Base-by-base conservation (phyloP, 2,797 vertebrate genomes). In the Sphenodon punctatus region DNA sequence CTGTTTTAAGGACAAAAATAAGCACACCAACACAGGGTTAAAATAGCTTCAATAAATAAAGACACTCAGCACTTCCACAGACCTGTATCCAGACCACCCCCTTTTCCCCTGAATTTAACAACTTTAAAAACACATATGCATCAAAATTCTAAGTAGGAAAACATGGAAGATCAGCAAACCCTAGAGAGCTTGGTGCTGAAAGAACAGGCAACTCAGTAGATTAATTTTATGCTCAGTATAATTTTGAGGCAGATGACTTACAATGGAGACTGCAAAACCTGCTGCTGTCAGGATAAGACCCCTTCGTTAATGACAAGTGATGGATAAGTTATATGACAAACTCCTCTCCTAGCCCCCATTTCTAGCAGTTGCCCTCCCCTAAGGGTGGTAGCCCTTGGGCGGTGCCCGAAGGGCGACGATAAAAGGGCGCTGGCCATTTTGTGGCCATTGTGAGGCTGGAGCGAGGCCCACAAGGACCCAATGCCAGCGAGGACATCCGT, bases 1-100 rank as follows among this genome's bases (percentile, higher is more conserved):
- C 90, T 90, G 83, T 86, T 91, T 92, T 64, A 89, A 83, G 88
- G 82, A 19, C 83, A 84, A 64, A 89, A 92, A 91, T 86, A 88
- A 91, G 86, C 85, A 85, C 86, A 91, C 90, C 67, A 76, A 82
- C 79, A 85, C 81, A 93, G 88, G 90, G 80, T 80, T 85, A 66
- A 91, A 42, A 11, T 80, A 56, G 66, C 42, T 60, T 74, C 82
- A 90, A 67, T 3, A n/a, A 27, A 53, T 30, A 19, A 76, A 46
- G 58, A 67, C 8, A 64, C 76, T 74, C 88, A 83, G 85, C 88
- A 84, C 76, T 76, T 89, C 88, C 88, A 91, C 19, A 12, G 12
- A 36, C 4, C 8, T 22, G 11, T 32, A 30, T 4, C 56, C 55
- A 89, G 88, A 89, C 86, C 89, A 92, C 34, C 1, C 83, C 86